Conservation (phyloP, 2,888 invertebrate species). For the Protonemura montana region DNA sequence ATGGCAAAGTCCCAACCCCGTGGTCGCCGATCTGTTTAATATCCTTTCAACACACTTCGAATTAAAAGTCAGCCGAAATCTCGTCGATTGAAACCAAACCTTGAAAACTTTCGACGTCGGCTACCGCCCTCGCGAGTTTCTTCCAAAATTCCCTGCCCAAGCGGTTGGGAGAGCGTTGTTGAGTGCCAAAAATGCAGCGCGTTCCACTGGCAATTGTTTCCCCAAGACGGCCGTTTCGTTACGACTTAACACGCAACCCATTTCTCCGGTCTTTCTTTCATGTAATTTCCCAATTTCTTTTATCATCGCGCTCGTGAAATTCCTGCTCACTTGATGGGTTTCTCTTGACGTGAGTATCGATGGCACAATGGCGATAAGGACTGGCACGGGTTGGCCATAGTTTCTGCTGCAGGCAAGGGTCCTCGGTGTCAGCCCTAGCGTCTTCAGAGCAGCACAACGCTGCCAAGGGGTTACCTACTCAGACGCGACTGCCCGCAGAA, state of each 20-base stretch:
- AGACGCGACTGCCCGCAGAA: constrained; percentile 20
- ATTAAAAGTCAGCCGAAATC: background rate
- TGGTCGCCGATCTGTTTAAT: background rate
- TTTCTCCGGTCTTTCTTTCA: background rate
- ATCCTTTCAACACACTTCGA: background rate
- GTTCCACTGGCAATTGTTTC: background rate
- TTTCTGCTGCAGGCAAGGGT: constrained; percentile 9
- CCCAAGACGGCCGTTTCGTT: background rate
- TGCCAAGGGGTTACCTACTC: constrained; percentile 39
- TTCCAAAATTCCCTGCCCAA: background rate
- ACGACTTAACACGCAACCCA: background rate
- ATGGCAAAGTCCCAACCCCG: background rate
- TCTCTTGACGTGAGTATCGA: constrained; percentile 10
- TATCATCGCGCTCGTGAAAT: constrained; percentile 8
- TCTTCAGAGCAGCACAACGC: background rate
- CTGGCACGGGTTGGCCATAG: constrained; percentile 38
- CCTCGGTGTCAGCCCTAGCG: constrained; percentile 34
- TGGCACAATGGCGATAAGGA: constrained; percentile 24
- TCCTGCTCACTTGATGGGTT: constrained; percentile 28
- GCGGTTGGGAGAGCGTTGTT: background rate
- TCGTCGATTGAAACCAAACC: background rate
- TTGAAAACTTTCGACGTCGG: background rate
- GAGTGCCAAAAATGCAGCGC: constrained; percentile 12
- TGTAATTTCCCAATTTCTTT: constrained; percentile 25
- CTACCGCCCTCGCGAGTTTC: background rate